Conservation (phyloP, 2,113 vertebrate species). For the Engystomops pustulosus region DNA sequence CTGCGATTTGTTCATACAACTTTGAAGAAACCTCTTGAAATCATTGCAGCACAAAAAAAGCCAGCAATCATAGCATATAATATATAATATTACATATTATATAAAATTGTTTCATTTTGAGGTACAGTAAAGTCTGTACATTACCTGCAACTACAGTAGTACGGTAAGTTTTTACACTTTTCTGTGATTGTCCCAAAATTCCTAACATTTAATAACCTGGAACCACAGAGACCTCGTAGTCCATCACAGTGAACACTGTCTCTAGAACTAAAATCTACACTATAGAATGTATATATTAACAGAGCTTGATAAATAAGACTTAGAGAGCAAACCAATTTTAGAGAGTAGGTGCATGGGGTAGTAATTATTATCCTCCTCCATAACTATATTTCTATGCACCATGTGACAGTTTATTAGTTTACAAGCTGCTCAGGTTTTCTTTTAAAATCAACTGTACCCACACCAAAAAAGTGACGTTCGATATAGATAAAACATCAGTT, state of each 20-base stretch:
- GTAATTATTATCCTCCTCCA: neutral
- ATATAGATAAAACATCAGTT: slow-evolving; percentile 11
- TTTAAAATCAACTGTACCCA: slow-evolving; percentile 17
- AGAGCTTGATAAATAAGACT: neutral
- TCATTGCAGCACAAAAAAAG: neutral
- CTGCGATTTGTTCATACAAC: neutral
- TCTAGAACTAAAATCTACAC: too few species aligned
- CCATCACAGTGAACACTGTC: too few species aligned
- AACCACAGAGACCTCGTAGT: too few species aligned
- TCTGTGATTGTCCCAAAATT: neutral
- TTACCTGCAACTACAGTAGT: too few species aligned
- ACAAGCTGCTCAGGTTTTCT: neutral
- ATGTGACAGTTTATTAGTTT: slow-evolving; percentile 30
- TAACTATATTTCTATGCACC: slow-evolving; percentile 12
- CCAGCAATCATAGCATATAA: neutral
- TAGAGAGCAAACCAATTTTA: too few species aligned
- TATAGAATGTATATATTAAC: neutral
- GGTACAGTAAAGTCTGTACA: too few species aligned
- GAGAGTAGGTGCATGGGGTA: neutral
- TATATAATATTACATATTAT: neutral
- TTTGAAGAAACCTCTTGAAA: neutral
- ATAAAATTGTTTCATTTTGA: neutral
- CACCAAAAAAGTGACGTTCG: slow-evolving; percentile 18
- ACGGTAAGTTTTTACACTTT: too few species aligned
- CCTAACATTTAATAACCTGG: neutral